Conservation (phyloP, 2,797 vertebrate species). For the Xenops minutus region DNA sequence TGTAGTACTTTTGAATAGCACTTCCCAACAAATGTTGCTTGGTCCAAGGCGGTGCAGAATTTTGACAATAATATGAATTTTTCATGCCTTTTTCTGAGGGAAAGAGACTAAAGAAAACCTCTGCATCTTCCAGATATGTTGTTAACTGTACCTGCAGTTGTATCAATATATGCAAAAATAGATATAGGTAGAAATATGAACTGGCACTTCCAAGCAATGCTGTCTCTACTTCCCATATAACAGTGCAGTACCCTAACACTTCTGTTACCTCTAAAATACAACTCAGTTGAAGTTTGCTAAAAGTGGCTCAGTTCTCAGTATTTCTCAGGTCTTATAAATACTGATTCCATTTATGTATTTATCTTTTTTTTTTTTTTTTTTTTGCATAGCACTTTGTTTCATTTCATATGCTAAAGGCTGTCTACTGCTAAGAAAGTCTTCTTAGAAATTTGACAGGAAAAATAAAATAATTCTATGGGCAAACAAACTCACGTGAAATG, state of each 20-base stretch:
- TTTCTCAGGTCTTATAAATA: not conserved
- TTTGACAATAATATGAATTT: not conserved
- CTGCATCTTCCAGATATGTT: not conserved
- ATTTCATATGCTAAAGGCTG: not conserved
- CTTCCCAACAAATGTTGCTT: not conserved
- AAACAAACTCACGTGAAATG: not conserved
- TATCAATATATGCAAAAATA: not conserved
- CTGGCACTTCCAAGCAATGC: not conserved
- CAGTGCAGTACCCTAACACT: not conserved
- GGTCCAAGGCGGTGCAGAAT: not conserved
- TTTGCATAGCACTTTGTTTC: not conserved
- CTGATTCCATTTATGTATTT: not conserved
- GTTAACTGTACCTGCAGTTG: not conserved
- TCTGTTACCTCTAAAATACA: not conserved
- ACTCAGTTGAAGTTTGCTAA: not conserved
- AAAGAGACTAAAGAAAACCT: not conserved
- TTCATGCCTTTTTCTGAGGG: not conserved
- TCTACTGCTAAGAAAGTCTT: not conserved
- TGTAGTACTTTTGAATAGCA: not conserved
- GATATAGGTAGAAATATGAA: not conserved
- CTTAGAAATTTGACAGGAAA: not conserved
- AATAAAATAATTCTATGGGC: not conserved
- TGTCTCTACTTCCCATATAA: not conserved
- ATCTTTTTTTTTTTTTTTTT: not conserved
- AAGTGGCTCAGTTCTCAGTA: not conserved